These are phyloP conservation scores for Aplysina aerophoba DNA, from an alignment of 37 sponge, comb jelly and placozoan genomes.

Conservation along the genomic window DNA sequence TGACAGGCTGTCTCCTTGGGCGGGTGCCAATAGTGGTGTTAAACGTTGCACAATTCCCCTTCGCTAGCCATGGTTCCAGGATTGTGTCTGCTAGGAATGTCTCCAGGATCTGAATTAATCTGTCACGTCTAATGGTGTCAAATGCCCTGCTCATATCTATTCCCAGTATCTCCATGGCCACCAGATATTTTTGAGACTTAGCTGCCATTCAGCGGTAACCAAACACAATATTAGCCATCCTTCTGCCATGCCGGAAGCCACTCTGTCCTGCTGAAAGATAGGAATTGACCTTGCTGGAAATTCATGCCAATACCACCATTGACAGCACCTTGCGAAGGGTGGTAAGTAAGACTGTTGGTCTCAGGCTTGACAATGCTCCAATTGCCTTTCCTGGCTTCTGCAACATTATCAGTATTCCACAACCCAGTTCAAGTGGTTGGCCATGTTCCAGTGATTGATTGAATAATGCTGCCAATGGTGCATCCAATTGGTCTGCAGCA, in stretches of 20 bases:
- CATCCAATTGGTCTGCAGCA: neutral
- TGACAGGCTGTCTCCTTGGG: conserved; percentile 36
- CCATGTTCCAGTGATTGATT: conserved; percentile 23
- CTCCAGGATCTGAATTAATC: conserved; percentile 23
- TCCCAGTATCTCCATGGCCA: conserved; percentile 23
- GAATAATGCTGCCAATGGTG: conserved; percentile 13
- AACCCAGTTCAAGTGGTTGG: conserved; percentile 19
- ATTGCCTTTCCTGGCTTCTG: conserved; percentile 23
- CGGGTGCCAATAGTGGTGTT: conserved; percentile 33
- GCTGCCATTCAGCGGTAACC: conserved; percentile 23
- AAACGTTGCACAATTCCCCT: conserved; percentile 18
- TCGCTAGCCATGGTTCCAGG: conserved; percentile 1
- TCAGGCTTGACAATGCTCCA: conserved; percentile 25
- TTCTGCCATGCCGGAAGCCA: conserved; percentile 21
- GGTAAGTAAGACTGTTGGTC: conserved; percentile 28
- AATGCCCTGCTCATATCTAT: conserved; percentile 37
- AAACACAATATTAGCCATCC: conserved; percentile 24
- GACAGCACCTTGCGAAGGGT: conserved; percentile 33
- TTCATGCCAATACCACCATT: conserved; percentile 23
- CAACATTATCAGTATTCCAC: conserved; percentile 13
- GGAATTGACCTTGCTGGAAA: conserved; percentile 9
- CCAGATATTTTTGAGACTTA: conserved; percentile 10
- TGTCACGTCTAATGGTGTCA: conserved; percentile 41
- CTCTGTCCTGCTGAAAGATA: conserved; percentile 25
- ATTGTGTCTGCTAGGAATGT: conserved; percentile 27